Evolutionary conservation across 2,113 vertebrate genomes (phyloP), one percentile per base, ranked within the genome.

Genomic region (Oncorhynchus keta): DNA sequence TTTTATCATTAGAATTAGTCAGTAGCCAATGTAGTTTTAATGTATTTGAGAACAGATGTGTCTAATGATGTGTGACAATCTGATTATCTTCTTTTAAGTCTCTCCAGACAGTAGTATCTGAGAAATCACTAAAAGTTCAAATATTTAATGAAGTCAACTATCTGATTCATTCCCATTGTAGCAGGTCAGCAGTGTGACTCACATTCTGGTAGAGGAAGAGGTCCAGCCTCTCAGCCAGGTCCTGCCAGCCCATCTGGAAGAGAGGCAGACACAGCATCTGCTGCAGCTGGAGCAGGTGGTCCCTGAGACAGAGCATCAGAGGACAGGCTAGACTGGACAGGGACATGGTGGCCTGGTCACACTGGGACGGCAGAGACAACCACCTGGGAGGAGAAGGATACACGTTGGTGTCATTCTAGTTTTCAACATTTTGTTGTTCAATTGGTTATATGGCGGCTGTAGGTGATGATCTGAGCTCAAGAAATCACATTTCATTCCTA

Each of bases 181-280:
- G 13, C 12, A 55, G 51, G 3, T 3, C 51, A 18, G 16, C 16
- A 28, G 64, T 4, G 20, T 68, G 4, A 79, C 95, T 93, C 88
- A 99, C 98, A 5, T 99, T 96, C 86, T 98, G 96, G 81, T 99
- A 99, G 48, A 99, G 93, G 73, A 98, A 93, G 5, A 87, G 20
- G 83, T 99, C 95, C 16, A 99, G 94, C 51, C 95, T 94, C 85
- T 99, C 97, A 0, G 95, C 95, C 28, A 99, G 93, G 73, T 96
- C 95, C 81, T 98, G 97, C 98, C 98, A 99, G 81, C 95, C 94
- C 5, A 92, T 84, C 81, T 96, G 96, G 88, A 99, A 99, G 13
- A 99, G 92, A 0, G 96, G 92, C 30, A 95, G 85, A 70, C 96
- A 97, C 30, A 99, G 94, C 78, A 96, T 93, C 92, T 97, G 95